Conservation (phyloP, 1,140 invertebrate species). For the Drosophila tristis region DNA sequence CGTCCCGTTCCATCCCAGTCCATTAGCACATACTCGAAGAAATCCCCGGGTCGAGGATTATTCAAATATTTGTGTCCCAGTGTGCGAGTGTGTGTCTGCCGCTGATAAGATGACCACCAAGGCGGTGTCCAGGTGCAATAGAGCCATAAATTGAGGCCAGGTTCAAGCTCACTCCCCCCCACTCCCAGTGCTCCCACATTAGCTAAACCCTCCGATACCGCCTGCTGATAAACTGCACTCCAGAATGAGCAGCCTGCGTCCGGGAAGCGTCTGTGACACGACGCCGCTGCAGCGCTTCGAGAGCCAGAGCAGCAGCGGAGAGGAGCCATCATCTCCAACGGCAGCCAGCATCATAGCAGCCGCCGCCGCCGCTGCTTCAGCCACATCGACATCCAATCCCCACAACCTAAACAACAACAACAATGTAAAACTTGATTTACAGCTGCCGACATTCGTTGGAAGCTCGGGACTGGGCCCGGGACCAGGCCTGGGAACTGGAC, state of each 20-base stretch:
- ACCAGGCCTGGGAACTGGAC: no score
- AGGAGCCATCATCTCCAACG: constrained; percentile 75
- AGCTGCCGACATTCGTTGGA: constrained; percentile 57
- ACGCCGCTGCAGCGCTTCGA: constrained; percentile 76
- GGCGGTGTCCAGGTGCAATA: constrained; percentile 60
- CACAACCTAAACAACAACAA: constrained; percentile 56
- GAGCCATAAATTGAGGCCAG: constrained; percentile 20
- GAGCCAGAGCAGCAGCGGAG: constrained; percentile 71
- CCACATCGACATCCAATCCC: background rate
- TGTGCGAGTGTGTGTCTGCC: background rate
- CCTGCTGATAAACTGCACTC: background rate
- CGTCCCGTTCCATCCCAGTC: constrained; percentile 19
- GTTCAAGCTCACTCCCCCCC: background rate
- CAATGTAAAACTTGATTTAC: constrained; percentile 74
- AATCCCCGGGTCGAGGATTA: constrained; percentile 19
- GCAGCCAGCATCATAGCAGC: constrained; percentile 60
- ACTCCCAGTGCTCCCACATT: background rate
- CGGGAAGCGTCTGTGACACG: constrained; percentile 67
- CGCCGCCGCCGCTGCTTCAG: constrained; percentile 16
- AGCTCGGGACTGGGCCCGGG: background rate
- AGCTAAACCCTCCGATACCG: background rate
- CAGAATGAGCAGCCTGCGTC: constrained; percentile 70
- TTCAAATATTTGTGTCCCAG: constrained; percentile 61
- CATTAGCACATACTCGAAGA: constrained; percentile 61
- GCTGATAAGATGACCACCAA: constrained; percentile 68